Evolutionary conservation across 2,113 vertebrate genomes (phyloP).

Genomic region (Cavia aperea): DNA sequence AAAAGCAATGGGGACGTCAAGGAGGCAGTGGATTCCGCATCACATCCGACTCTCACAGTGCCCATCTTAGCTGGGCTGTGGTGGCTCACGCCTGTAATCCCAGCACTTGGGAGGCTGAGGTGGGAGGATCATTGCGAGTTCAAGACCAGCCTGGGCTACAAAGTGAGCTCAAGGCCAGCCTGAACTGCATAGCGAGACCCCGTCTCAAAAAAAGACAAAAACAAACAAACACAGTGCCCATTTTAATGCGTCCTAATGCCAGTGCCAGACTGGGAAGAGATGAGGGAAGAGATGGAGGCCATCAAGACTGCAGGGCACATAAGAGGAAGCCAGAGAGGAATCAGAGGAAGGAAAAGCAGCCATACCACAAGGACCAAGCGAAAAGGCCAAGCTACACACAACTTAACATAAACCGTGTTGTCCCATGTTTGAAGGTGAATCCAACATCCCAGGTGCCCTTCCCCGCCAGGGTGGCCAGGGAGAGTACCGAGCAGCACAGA

Average conservation of each 20-base stretch:
- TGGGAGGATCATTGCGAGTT: too few species aligned
- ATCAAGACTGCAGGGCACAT: neutral
- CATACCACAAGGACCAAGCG: neutral
- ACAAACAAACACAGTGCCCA: too few species aligned
- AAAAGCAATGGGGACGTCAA: fast-evolving
- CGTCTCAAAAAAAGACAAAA: too few species aligned
- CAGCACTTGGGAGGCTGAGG: too few species aligned
- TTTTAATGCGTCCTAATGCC: neutral
- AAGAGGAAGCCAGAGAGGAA: neutral
- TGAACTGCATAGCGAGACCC: too few species aligned
- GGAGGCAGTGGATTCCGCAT: neutral
- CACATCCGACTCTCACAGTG: neutral
- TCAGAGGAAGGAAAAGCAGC: neutral
- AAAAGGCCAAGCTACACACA: neutral
- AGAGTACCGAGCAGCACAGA: neutral
- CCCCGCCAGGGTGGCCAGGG: neutral
- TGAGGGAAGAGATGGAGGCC: neutral
- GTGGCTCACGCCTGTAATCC: too few species aligned
- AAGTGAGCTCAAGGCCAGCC: too few species aligned
- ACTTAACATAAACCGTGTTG: neutral
- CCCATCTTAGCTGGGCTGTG: neutral
- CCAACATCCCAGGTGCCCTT: neutral
- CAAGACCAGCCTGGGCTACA: too few species aligned
- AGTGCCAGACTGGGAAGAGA: neutral
- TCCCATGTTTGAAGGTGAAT: neutral